phyloP scores from a whole-genome alignment of 2,797 vertebrate species.

The Coreius guichenoti region DNA sequence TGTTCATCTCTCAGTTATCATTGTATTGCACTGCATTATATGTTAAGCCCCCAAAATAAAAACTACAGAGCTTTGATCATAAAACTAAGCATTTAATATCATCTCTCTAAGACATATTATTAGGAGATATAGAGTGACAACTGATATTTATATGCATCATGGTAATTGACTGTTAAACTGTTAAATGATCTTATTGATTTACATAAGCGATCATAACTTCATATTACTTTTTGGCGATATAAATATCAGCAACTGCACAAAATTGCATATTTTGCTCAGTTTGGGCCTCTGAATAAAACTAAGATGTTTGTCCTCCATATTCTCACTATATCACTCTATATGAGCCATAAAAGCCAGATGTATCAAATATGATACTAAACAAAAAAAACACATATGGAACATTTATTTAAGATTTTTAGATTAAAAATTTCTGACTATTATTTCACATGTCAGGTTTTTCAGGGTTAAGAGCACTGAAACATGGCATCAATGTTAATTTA shows the following conservation, averaged over 20 bases:
- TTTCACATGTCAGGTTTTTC: background rate
- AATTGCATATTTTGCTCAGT: background rate
- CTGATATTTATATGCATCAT: background rate
- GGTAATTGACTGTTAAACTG: background rate
- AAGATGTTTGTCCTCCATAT: background rate
- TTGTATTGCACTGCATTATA: background rate
- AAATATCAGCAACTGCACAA: background rate
- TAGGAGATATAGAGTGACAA: background rate
- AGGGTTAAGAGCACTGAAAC: background rate
- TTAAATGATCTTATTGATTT: background rate
- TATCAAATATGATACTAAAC: background rate
- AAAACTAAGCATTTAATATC: background rate
- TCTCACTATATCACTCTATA: background rate
- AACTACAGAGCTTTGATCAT: too few species aligned
- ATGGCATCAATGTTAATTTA: background rate
- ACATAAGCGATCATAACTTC: background rate
- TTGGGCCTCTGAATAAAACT: background rate
- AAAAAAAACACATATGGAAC: background rate
- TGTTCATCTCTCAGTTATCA: background rate
- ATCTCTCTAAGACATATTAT: background rate
- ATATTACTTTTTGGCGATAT: background rate
- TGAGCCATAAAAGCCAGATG: background rate
- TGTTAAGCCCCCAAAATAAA: background rate
- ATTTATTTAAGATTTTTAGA: background rate
- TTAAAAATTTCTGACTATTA: background rate